phyloP scores from a whole-genome alignment of 2,888 invertebrate genomes.

The Apomyelois bistriatella region DNA sequence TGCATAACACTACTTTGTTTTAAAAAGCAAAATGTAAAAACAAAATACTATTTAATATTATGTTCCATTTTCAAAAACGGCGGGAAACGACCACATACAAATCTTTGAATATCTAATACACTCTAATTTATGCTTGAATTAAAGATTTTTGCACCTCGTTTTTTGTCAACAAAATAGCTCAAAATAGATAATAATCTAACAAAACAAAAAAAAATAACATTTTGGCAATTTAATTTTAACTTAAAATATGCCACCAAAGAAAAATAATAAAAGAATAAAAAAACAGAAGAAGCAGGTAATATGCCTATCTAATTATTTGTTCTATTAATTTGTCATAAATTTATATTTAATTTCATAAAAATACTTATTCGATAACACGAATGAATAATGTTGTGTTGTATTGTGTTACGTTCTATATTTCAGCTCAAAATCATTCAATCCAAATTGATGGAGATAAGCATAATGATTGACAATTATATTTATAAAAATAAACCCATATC shows the following conservation, averaged over 20 bases:
- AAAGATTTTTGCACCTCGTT: too few relatives aligned
- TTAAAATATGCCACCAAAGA: neutral
- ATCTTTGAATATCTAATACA: neutral
- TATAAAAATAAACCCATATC: constrained; percentile 46
- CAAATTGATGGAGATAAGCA: constrained; percentile 48
- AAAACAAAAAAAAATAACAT: too few relatives aligned
- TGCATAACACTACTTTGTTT: neutral
- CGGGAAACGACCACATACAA: neutral
- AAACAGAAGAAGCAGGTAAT: neutral
- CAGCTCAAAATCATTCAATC: constrained; percentile 38
- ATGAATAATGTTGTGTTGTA: neutral
- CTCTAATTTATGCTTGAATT: too few relatives aligned
- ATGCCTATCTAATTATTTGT: too few relatives aligned
- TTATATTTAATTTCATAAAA: too few relatives aligned
- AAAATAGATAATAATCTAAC: too few relatives aligned
- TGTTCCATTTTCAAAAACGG: neutral
- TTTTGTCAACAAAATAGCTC: too few relatives aligned
- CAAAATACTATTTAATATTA: neutral
- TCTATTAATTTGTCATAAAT: too few relatives aligned
- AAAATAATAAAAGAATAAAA: neutral
- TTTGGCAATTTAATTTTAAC: neutral
- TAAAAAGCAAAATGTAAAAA: neutral
- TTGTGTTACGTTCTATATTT: constrained; percentile 18
- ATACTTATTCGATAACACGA: too few relatives aligned
- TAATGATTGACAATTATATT: constrained; percentile 49